A percentile compares a stretch with the other conserved stretches of the same genome.
Evolutionary conservation across 2,797 vertebrate species (phyloP).

Genomic region (Myioborus melanocephalus): DNA sequence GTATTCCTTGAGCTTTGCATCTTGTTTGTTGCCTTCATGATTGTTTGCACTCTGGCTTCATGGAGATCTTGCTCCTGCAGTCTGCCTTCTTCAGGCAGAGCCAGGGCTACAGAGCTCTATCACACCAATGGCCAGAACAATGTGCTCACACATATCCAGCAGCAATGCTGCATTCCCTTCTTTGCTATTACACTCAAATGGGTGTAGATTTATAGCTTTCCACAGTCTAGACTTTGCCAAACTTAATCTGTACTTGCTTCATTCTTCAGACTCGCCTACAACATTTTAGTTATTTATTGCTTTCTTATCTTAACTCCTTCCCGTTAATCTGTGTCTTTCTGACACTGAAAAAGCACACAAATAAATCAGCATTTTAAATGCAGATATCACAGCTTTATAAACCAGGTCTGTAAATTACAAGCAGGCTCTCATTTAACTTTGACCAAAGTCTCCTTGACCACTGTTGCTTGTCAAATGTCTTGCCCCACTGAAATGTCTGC

Average conservation of each 20-base stretch:
- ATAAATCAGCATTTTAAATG: background rate
- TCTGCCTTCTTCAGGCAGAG: background rate
- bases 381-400: background rate
- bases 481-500: background rate
- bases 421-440: background rate
- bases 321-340: background rate
- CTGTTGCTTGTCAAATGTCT: background rate
- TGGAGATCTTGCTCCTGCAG: background rate
- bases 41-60: background rate
- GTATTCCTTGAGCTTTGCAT: background rate
- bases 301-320: conserved; percentile 23
- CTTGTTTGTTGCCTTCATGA: background rate
- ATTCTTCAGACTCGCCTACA: background rate
- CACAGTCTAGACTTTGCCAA: background rate
- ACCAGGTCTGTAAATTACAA: background rate
- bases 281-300: conserved; percentile 33
- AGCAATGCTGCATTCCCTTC: background rate
- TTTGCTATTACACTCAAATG: background rate
- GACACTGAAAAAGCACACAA: background rate
- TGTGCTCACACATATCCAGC: background rate
- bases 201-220: conserved; percentile 12
- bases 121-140: background rate
- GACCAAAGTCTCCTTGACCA: background rate
- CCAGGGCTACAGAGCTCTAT: background rate
- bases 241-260: background rate